phyloP scores from a whole-genome alignment of 2,888 invertebrate species.

The Idaea dimidiata region DNA sequence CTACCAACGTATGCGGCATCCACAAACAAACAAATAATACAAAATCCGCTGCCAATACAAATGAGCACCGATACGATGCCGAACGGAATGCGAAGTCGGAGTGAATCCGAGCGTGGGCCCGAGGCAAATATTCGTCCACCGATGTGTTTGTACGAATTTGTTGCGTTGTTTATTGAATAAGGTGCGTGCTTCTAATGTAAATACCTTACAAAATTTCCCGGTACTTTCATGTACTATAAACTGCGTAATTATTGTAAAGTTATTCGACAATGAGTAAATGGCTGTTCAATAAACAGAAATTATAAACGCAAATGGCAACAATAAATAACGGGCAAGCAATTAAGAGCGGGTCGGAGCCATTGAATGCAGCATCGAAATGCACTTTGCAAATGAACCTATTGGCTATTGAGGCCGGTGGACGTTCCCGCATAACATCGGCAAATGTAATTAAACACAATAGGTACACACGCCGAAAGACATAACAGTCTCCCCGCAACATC shows the following conservation, averaged over 20 bases:
- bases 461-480: background rate
- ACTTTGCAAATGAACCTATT: constrained; percentile 79
- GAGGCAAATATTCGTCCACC: constrained; percentile 73
- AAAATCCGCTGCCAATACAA: constrained; percentile 73
- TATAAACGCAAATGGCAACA: constrained; percentile 67
- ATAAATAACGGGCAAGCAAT: constrained; percentile 73
- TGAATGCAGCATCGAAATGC: constrained; percentile 74
- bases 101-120: constrained; percentile 66
- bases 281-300: constrained; percentile 51
- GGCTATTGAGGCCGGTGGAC: constrained; percentile 36
- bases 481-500: background rate
- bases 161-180: constrained; percentile 74
- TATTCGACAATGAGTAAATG: constrained; percentile 42
- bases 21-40: constrained; percentile 79
- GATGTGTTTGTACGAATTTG: constrained; percentile 75
- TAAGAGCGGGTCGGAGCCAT: constrained; percentile 72
- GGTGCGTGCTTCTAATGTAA: constrained; percentile 63
- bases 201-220: constrained; percentile 43
- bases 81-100: constrained; percentile 67
- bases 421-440: constrained; percentile 39
- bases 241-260: constrained; percentile 33
- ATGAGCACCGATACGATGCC: constrained; percentile 74
- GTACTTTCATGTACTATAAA: constrained; percentile 14
- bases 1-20: constrained; percentile 70
- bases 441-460: constrained; percentile 68